Conservation (phyloP, 2,113 vertebrate genomes). For the Limnothrissa miodon region DNA sequence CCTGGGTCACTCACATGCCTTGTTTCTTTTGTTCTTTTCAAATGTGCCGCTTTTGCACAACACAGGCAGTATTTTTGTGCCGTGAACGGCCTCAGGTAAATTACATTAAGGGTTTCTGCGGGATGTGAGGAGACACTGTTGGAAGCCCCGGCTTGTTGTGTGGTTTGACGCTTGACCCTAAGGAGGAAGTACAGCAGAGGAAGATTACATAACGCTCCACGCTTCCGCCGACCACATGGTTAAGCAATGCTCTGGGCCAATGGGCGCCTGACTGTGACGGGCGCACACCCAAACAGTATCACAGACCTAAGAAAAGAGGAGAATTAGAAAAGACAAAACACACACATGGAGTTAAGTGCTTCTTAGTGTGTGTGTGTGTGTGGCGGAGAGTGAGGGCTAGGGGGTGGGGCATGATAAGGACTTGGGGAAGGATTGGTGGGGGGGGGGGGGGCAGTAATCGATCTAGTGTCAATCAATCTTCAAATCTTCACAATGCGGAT, state of each 20-base stretch:
- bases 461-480: neutral
- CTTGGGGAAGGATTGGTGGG: no score
- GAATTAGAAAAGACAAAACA: conserved; percentile 1
- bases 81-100: conserved; percentile 35
- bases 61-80: conserved; percentile 38
- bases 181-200: conserved; percentile 4
- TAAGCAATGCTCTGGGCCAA: neutral
- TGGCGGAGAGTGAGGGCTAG: no score
- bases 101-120: conserved; percentile 20
- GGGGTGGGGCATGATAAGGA: neutral
- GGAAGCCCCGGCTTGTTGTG: conserved; percentile 8
- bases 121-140: neutral
- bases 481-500: neutral
- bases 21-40: neutral
- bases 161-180: neutral
- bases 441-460: neutral
- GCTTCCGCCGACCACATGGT: neutral
- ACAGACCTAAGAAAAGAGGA: neutral
- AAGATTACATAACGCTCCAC: neutral
- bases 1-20: neutral
- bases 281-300: neutral
- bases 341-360: neutral
- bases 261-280: neutral
- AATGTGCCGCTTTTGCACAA: conserved; percentile 24
- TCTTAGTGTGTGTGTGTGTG: neutral